Evolutionary conservation across 2,888 invertebrate species (phyloP).

Genomic region (Willowsia nigromaculata): DNA sequence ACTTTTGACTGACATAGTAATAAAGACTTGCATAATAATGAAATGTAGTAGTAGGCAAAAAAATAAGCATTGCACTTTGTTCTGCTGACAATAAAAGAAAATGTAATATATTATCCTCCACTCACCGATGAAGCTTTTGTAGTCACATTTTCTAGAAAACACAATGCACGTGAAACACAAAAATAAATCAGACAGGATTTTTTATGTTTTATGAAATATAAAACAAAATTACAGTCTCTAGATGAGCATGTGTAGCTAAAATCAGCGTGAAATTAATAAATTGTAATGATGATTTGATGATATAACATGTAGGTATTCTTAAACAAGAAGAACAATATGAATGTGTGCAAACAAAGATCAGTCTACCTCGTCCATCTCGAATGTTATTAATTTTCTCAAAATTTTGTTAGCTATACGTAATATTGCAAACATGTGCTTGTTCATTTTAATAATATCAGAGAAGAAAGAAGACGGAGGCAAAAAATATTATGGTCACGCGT

Average conservation of each 20-base stretch:
- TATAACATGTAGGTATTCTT: not conserved
- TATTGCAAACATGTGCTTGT: not conserved
- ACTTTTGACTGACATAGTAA: conserved; percentile 33
- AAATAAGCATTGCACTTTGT: not conserved
- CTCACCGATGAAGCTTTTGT: not conserved
- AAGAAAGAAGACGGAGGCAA: not conserved
- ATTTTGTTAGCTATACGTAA: not conserved
- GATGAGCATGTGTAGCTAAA: not conserved
- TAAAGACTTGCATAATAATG: conserved; percentile 35
- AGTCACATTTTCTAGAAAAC: not conserved
- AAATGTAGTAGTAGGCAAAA: not conserved
- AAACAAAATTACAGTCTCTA: not conserved
- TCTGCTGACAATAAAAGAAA: not conserved
- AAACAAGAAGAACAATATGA: not conserved
- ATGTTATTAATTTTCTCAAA: not conserved
- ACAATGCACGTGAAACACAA: not conserved
- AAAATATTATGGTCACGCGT: not conserved
- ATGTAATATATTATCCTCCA: not conserved
- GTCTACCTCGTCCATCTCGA: not conserved
- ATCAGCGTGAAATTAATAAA: not conserved
- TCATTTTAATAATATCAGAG: conserved; percentile 1
- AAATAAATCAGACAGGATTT: not conserved
- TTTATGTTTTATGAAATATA: not conserved
- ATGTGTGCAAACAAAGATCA: not conserved
- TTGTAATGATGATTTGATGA: not conserved